Evolutionary conservation across 2,113 vertebrate species (phyloP).

Genomic region (Isurus oxyrinchus): DNA sequence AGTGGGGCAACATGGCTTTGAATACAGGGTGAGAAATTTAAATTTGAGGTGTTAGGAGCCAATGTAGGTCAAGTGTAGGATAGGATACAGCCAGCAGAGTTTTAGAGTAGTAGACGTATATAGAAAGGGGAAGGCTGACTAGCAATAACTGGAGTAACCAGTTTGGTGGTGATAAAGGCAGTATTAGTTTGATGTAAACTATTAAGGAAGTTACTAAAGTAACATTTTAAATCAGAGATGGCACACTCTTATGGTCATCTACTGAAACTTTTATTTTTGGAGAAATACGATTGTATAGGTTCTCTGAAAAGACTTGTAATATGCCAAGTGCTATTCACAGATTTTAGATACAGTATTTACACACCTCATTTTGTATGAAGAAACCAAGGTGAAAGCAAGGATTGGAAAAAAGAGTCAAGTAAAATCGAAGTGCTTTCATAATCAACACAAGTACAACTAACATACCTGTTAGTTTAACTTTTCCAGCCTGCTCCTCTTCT

Average conservation of each 20-base stretch:
- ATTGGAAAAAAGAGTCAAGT: neutral
- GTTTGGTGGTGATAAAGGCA: neutral
- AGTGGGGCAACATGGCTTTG: neutral
- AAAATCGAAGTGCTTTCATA: neutral
- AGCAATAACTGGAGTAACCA: neutral
- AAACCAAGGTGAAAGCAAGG: neutral
- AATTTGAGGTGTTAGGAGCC: neutral
- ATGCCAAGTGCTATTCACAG: neutral
- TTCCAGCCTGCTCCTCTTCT: conserved; percentile 84
- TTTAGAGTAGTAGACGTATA: neutral
- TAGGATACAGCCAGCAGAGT: neutral
- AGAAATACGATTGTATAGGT: neutral
- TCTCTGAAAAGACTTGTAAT: neutral
- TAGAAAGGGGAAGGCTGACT: neutral
- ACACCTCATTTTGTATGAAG: neutral
- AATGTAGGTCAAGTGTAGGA: neutral
- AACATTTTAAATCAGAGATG: neutral
- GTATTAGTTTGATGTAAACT: neutral
- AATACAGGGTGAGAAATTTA: neutral
- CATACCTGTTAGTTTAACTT: conserved; percentile 85
- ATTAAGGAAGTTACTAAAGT: neutral
- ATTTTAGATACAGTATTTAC: neutral
- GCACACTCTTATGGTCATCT: neutral
- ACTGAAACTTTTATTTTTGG: neutral
- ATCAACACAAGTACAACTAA: neutral